These are phyloP conservation scores for Delichon dasypus DNA, from an alignment of 2,797 vertebrate genomes.

Conservation along the genomic window DNA sequence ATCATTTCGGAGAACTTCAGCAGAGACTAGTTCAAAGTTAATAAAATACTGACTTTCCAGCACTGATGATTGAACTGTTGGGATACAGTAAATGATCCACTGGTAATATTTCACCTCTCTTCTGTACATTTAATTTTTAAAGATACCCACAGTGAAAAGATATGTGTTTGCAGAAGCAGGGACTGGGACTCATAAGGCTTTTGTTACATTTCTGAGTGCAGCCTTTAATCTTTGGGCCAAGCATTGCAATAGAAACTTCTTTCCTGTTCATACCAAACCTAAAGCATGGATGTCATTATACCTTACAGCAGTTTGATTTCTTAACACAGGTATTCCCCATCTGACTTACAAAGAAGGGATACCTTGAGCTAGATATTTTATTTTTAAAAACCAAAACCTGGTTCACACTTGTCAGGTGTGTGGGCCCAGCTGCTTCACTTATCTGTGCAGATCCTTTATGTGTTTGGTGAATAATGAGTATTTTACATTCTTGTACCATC, in stretches of 20 bases:
- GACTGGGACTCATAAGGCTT: neutral
- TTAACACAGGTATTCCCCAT: neutral
- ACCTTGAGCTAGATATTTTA: neutral
- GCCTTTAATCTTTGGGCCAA: neutral
- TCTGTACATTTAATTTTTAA: neutral
- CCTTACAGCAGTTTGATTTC: neutral
- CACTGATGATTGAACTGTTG: slow-evolving; percentile 34
- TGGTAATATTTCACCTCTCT: slow-evolving; percentile 15
- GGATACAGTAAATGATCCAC: neutral
- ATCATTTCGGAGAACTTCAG: slow-evolving; percentile 39
- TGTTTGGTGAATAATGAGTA: neutral
- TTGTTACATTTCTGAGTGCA: neutral
- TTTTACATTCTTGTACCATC: neutral
- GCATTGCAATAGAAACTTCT: neutral
- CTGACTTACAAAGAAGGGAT: neutral
- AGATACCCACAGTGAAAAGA: neutral
- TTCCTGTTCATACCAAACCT: neutral
- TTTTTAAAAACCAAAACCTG: neutral
- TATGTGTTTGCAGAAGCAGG: neutral
- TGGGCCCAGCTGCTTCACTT: neutral
- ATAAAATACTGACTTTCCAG: slow-evolving; percentile 58
- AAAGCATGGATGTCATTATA: accelerated
- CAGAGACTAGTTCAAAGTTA: slow-evolving; percentile 13
- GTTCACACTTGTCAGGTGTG: neutral
- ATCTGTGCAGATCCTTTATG: neutral